Evolutionary conservation across 1,140 invertebrate genomes (phyloP).

Genomic region (Achroia grisella): DNA sequence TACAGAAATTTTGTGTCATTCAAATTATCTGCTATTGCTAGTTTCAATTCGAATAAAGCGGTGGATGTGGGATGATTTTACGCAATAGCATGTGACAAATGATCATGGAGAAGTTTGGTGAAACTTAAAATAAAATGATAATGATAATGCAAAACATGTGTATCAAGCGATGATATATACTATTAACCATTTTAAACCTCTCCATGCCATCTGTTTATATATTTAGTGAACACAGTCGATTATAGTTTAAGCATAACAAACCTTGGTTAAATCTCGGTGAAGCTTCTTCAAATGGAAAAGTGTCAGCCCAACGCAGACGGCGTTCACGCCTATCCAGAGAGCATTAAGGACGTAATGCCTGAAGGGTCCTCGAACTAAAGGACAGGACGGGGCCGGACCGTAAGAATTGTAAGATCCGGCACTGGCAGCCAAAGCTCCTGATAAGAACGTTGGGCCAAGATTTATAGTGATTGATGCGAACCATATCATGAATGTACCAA

Average conservation of each 20-base stretch:
- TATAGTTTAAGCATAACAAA: slow-evolving; percentile 22
- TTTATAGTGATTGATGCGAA: slow-evolving; percentile 93
- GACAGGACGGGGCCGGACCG: slow-evolving; percentile 85
- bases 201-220: slow-evolving; percentile 27
- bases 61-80: slow-evolving; percentile 17
- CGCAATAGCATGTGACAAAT: slow-evolving; percentile 10
- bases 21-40: slow-evolving; percentile 16
- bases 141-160: slow-evolving; percentile 8
- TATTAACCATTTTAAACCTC: slow-evolving; percentile 24
- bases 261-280: slow-evolving; percentile 87
- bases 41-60: slow-evolving; percentile 16
- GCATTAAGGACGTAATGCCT: slow-evolving; percentile 92
- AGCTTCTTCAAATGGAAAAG: slow-evolving; percentile 89
- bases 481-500: slow-evolving; percentile 95
- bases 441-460: slow-evolving; percentile 91
- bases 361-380: slow-evolving; percentile 85
- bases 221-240: slow-evolving; percentile 3
- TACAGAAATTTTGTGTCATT: slow-evolving; percentile 23
- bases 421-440: slow-evolving; percentile 88
- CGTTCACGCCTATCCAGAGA: slow-evolving; percentile 91
- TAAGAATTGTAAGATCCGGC: slow-evolving; percentile 77
- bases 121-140: slow-evolving; percentile 11
- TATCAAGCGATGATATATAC: background rate
- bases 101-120: slow-evolving; percentile 29
- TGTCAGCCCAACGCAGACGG: slow-evolving; percentile 90